Conservation (phyloP, 2,888 invertebrate species). For the Polylopha cassiicola region DNA sequence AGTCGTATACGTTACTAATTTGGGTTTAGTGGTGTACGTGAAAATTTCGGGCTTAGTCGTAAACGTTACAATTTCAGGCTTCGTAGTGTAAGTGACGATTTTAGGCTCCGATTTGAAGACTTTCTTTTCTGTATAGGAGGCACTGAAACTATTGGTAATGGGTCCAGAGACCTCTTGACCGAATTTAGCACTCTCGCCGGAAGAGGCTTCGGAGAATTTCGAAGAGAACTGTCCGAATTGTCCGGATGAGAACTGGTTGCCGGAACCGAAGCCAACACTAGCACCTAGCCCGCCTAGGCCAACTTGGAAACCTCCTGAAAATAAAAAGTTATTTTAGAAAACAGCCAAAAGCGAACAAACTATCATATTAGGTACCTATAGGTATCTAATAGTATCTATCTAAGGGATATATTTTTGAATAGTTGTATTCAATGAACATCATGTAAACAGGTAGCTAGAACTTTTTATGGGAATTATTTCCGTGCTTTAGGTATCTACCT, state of each 20-base stretch:
- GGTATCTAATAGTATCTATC: no score
- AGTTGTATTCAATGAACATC: no score
- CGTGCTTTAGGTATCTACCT: no score
- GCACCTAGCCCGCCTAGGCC: slow-evolving; percentile 11
- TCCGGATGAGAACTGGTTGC: no score
- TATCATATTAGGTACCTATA: no score
- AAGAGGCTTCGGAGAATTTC: slow-evolving; percentile 35
- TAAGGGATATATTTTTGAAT: no score
- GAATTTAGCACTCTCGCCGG: slow-evolving; percentile 32
- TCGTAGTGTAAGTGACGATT: slow-evolving; percentile 51
- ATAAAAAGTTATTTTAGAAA: neutral
- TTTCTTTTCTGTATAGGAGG: slow-evolving; percentile 57
- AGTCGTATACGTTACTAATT: slow-evolving; percentile 39
- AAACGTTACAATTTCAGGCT: slow-evolving; percentile 50
- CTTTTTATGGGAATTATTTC: no score
- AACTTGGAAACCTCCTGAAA: slow-evolving; percentile 11
- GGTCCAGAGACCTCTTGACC: slow-evolving; percentile 49
- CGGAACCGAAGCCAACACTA: slow-evolving; percentile 4
- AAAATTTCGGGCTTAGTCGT: slow-evolving; percentile 50
- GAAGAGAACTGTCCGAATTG: slow-evolving; percentile 24
- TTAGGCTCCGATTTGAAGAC: slow-evolving; percentile 57
- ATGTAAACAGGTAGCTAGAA: no score
- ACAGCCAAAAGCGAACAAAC: no score
- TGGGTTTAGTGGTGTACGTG: slow-evolving; percentile 46
- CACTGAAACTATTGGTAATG: slow-evolving; percentile 52